Evolutionary conservation across 1,140 invertebrate genomes (phyloP).

Genomic region (Euura lappo): DNA sequence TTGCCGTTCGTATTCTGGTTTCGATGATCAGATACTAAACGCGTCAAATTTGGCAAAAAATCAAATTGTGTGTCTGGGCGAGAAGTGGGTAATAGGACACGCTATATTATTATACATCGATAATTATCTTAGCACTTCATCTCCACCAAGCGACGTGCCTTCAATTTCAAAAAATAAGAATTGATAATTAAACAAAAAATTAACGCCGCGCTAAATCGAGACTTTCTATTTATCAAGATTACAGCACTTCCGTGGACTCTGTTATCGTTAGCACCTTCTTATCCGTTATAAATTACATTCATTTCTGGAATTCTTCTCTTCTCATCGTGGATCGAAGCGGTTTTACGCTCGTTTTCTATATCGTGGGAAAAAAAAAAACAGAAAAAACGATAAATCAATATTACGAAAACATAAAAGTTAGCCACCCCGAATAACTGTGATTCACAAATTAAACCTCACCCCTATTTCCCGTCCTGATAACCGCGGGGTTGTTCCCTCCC

Average conservation of each 20-base stretch:
- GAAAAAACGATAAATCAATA: too few relatives aligned
- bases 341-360: conserved; percentile 51
- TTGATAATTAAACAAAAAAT: not conserved
- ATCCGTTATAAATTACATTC: conserved; percentile 49
- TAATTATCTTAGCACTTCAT: not conserved
- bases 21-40: not conserved
- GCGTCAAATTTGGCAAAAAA: not conserved
- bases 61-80: not conserved
- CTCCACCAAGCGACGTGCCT: too few relatives aligned
- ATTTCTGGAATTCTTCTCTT: conserved; percentile 45
- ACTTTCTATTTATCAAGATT: not conserved
- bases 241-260: not conserved
- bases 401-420: too few relatives aligned
- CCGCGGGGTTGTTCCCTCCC: conserved; percentile 54
- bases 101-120: conserved; percentile 3
- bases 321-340: conserved; percentile 43
- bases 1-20: too few relatives aligned
- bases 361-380: conserved; percentile 18
- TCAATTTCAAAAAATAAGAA: not conserved
- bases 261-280: conserved; percentile 11
- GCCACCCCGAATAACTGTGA: too few relatives aligned
- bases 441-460: conserved; percentile 43
- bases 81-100: not conserved
- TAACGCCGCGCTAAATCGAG: not conserved
- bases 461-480: conserved; percentile 57